Conservation (phyloP, 2,888 invertebrate species). For the Aproaerema taeniolella region DNA sequence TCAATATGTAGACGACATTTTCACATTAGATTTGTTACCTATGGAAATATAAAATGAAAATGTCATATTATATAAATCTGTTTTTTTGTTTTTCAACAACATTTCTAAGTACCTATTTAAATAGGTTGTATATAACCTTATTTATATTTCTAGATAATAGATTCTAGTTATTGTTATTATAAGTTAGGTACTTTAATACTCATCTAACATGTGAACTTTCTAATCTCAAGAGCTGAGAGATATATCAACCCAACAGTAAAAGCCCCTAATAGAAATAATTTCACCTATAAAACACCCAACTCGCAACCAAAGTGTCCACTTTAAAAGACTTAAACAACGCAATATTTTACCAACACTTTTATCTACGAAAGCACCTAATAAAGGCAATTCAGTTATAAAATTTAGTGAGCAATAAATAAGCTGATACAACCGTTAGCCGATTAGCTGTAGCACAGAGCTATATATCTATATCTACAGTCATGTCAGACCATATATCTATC, state of each 20-base stretch:
- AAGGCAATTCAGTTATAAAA: constrained; percentile 55
- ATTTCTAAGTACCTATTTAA: no score
- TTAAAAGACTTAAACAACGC: constrained; percentile 28
- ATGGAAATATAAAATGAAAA: no score
- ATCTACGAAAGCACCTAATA: constrained; percentile 49
- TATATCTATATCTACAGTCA: constrained; percentile 27
- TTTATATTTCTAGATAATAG: no score
- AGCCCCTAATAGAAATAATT: constrained; percentile 10
- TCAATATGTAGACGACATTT: no score
- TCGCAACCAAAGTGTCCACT: constrained; percentile 17
- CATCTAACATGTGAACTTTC: no score
- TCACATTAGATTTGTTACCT: no score
- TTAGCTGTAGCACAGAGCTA: constrained; percentile 35
- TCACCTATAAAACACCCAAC: constrained; percentile 18
- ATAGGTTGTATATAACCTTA: no score
- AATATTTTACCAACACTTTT: constrained; percentile 49
- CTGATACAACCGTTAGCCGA: constrained; percentile 54
- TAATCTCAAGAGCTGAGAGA: constrained; percentile 3
- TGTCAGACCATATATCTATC: constrained; percentile 42
- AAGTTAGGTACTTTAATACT: no score
- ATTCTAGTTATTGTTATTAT: no score
- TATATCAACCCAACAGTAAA: constrained; percentile 16
- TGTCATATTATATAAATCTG: no score
- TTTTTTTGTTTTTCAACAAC: no score
- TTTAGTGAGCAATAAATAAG: constrained; percentile 65